Percentiles rank a stretch among this genome's conserved stretches.
phyloP scores from a whole-genome alignment of 2,888 invertebrate species.

The Drosophila testacea region DNA sequence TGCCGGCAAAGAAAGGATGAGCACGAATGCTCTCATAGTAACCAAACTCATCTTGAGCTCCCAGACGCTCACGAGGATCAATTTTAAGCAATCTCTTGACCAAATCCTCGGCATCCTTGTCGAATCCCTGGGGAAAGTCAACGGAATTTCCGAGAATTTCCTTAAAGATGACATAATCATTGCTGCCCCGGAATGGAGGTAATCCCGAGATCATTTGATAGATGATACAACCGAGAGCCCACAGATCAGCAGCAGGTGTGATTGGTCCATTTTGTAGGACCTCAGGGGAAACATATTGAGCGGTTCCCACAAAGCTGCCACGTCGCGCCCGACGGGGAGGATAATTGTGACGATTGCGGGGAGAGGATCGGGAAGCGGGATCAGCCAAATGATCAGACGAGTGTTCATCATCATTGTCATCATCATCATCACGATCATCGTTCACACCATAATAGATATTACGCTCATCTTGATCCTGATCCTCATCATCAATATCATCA shows the following conservation, averaged over 20 bases:
- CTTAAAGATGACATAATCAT: slow-evolving; percentile 98
- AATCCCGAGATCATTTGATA: slow-evolving; percentile 98
- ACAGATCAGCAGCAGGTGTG: slow-evolving; percentile 94
- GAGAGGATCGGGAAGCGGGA: slow-evolving; percentile 34
- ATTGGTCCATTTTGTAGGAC: slow-evolving; percentile 92
- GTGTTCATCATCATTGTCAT: slow-evolving; percentile 47
- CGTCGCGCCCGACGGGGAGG: slow-evolving; percentile 83
- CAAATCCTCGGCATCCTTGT: slow-evolving; percentile 93
- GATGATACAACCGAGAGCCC: slow-evolving; percentile 98
- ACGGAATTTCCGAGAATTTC: slow-evolving; percentile 96
- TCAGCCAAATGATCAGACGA: slow-evolving; percentile 11
- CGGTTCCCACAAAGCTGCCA: slow-evolving; percentile 98
- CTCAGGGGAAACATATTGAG: slow-evolving; percentile 99
- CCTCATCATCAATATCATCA: slow-evolving; percentile 63
- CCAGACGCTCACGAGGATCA: slow-evolving; percentile 92
- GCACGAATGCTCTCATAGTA: slow-evolving; percentile 93
- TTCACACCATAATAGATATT: slow-evolving; percentile 25
- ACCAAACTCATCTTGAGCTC: slow-evolving; percentile 89
- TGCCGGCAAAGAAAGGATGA: slow-evolving; percentile 94
- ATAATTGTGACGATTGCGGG: slow-evolving; percentile 57
- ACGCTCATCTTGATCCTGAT: slow-evolving; percentile 31
- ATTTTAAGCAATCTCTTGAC: slow-evolving; percentile 94
- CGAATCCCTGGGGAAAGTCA: slow-evolving; percentile 96
- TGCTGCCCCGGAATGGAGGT: slow-evolving; percentile 95
- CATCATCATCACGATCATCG: slow-evolving; percentile 48